These are phyloP conservation scores for Rattus norvegicus DNA, from an alignment of 2,113 vertebrate species.

Conservation along the genomic window DNA sequence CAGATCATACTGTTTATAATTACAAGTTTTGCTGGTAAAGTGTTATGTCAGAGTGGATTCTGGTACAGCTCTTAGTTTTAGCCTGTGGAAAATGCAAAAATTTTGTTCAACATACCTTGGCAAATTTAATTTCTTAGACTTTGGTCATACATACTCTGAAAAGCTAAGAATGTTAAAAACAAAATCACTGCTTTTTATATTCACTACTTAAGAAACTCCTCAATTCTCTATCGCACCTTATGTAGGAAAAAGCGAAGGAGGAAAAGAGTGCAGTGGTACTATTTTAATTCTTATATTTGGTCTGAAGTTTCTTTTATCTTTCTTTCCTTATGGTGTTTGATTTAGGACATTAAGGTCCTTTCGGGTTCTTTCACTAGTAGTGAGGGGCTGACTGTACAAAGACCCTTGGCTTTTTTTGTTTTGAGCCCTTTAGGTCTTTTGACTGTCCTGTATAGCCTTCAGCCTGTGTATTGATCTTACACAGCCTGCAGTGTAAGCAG, in stretches of 20 bases:
- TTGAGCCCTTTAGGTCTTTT: too few relatives aligned
- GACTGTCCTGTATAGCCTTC: too few relatives aligned
- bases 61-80: background rate
- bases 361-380: too few relatives aligned
- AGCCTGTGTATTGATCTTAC: too few relatives aligned
- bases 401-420: too few relatives aligned
- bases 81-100: background rate
- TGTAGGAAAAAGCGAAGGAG: slow-evolving; percentile 12
- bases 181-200: background rate
- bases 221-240: background rate
- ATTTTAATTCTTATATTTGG: too few relatives aligned
- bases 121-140: background rate
- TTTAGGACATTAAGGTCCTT: too few relatives aligned
- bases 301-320: too few relatives aligned
- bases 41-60: background rate
- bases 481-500: too few relatives aligned
- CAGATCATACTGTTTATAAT: background rate
- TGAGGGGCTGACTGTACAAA: too few relatives aligned
- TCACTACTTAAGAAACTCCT: background rate
- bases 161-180: background rate
- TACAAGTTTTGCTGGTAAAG: slow-evolving; percentile 33
- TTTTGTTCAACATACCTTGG: background rate
- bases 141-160: background rate
- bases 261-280: background rate
- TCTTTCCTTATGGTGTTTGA: too few relatives aligned